Conservation (phyloP, 2,888 invertebrate species). For the Dynastes maya region DNA sequence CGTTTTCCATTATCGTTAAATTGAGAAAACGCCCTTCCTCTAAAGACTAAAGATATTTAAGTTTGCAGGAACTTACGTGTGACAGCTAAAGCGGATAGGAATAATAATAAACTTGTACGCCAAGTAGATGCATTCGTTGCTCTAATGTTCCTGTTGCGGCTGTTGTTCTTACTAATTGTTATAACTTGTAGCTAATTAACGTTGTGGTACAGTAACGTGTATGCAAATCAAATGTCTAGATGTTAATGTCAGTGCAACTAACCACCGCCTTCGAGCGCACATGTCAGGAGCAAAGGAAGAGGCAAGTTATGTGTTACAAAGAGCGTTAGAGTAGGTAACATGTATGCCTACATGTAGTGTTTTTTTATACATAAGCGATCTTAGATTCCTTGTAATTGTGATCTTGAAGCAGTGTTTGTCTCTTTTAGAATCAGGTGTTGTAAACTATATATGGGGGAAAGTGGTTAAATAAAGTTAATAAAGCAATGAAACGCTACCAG, state of each 20-base stretch:
- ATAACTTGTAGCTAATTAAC: constrained; percentile 23
- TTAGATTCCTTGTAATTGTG: too few relatives aligned
- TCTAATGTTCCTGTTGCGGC: background rate
- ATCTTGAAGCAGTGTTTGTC: too few relatives aligned
- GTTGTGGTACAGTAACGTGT: constrained; percentile 25
- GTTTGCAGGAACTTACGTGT: constrained; percentile 19
- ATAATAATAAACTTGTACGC: constrained; percentile 19
- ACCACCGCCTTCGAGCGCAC: background rate
- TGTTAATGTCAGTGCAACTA: constrained; percentile 12
- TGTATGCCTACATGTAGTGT: too few relatives aligned
- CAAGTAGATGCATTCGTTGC: constrained; percentile 24
- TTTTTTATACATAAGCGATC: too few relatives aligned
- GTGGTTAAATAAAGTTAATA: too few relatives aligned
- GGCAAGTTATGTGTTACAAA: too few relatives aligned
- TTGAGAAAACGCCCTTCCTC: background rate
- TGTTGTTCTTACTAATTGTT: constrained; percentile 17
- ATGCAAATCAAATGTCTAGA: constrained; percentile 37
- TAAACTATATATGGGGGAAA: too few relatives aligned
- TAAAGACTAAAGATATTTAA: constrained; percentile 1
- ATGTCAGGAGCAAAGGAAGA: too few relatives aligned
- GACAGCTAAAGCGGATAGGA: background rate
- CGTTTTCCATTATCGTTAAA: constrained; percentile 9
- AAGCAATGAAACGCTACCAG: too few relatives aligned
- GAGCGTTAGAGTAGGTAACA: too few relatives aligned
- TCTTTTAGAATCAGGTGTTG: too few relatives aligned